phyloP scores from a whole-genome alignment of 2,888 invertebrate species.

The Ichneumoninae sp. region DNA sequence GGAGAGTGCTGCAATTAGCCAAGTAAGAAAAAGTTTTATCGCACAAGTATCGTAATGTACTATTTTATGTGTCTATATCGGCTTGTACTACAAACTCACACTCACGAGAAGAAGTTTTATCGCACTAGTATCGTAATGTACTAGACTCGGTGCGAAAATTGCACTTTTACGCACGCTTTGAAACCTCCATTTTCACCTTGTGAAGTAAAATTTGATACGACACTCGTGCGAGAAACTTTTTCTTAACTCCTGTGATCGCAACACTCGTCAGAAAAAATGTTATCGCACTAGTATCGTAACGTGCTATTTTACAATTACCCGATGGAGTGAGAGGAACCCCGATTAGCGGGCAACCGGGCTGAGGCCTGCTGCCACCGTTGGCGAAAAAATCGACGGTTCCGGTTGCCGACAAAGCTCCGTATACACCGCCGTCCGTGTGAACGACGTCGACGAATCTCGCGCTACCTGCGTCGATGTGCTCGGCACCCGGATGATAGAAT shows the following conservation, averaged over 20 bases:
- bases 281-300: no score
- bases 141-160: no score
- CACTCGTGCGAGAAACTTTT: neutral
- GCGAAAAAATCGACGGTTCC: conserved; percentile 77
- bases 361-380: conserved; percentile 75
- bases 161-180: no score
- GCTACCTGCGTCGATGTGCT: conserved; percentile 71
- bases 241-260: neutral
- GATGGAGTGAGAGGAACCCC: conserved; percentile 62
- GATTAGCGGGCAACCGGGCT: conserved; percentile 75
- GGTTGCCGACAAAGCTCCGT: conserved; percentile 70
- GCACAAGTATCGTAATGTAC: no score
- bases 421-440: conserved; percentile 77
- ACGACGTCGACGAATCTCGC: conserved; percentile 74
- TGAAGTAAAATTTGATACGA: no score
- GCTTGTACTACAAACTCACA: no score
- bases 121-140: no score
- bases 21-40: no score
- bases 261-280: neutral
- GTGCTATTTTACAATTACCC: conserved; percentile 56
- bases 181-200: no score
- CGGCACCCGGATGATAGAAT: conserved; percentile 72
- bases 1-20: no score
- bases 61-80: no score
- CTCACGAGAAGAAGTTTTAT: no score